Evolutionary conservation across 1,140 invertebrate species (phyloP).

Genomic region (Streblospio benedicti): DNA sequence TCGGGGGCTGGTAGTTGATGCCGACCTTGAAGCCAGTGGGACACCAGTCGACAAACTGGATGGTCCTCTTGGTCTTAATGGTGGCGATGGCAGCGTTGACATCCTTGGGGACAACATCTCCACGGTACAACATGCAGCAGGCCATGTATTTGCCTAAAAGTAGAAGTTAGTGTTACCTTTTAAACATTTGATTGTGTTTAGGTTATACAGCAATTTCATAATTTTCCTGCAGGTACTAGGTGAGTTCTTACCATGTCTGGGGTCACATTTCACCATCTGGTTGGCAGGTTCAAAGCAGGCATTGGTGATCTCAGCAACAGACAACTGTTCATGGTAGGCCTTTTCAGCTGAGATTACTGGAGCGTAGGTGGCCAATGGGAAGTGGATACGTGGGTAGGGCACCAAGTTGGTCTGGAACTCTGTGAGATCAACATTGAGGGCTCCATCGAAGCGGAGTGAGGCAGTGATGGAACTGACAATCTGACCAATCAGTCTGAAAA

Average conservation of each 20-base stretch:
- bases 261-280: too few relatives aligned
- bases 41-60: slow-evolving; percentile 73
- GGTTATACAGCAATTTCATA: too few relatives aligned
- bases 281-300: slow-evolving; percentile 81
- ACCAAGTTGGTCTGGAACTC: slow-evolving; percentile 65
- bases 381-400: slow-evolving; percentile 18
- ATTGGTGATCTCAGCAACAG: slow-evolving; percentile 69
- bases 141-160: too few relatives aligned
- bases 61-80: slow-evolving; percentile 70
- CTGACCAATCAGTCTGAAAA: slow-evolving; percentile 45
- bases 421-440: slow-evolving; percentile 61
- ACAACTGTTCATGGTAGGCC: too few relatives aligned
- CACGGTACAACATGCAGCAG: slow-evolving; percentile 41
- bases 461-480: slow-evolving; percentile 55
- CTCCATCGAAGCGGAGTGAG: slow-evolving; percentile 60
- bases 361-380: slow-evolving; percentile 17
- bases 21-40: too few relatives aligned
- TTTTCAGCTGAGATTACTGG: slow-evolving; percentile 32
- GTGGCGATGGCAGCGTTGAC: slow-evolving; percentile 76
- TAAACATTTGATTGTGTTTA: too few relatives aligned
- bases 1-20: too few relatives aligned
- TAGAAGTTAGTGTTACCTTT: too few relatives aligned
- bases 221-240: too few relatives aligned
- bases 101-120: slow-evolving; percentile 61
- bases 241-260: too few relatives aligned